Conservation (phyloP, 2,888 invertebrate species). For the Amiota communis region DNA sequence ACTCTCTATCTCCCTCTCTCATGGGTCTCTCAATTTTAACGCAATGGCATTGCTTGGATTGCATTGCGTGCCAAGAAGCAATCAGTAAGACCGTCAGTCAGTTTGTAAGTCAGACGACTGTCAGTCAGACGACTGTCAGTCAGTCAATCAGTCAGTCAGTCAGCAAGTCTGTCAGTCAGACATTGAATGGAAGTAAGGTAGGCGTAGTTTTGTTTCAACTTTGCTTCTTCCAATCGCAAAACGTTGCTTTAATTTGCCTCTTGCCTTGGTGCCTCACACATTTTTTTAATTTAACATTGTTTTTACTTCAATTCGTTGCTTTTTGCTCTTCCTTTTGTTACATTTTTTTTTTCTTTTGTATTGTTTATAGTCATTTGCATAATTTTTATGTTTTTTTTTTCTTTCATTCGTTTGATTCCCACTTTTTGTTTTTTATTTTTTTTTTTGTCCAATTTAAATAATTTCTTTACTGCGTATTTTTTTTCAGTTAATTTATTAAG, state of each 20-base stretch:
- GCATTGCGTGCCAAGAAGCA: conserved; percentile 65
- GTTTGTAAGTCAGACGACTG: no score
- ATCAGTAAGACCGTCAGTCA: conserved; percentile 36
- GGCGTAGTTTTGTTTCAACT: conserved; percentile 38
- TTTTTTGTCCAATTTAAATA: conserved; percentile 30
- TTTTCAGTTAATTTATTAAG: no score
- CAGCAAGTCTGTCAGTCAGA: no score
- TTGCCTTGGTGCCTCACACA: conserved; percentile 39
- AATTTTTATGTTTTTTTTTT: conserved; percentile 5
- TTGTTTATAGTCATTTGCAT: neutral
- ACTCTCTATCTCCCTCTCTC: neutral
- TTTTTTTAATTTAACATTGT: conserved; percentile 1
- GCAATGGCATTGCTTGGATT: conserved; percentile 26
- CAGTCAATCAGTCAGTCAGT: no score
- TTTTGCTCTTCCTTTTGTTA: neutral
- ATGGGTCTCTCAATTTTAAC: neutral
- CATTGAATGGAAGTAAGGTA: conserved; percentile 12
- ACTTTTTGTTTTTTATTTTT: neutral
- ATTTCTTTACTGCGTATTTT: no score
- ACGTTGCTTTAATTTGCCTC: conserved; percentile 39
- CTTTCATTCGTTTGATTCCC: neutral
- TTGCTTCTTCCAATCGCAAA: conserved; percentile 63
- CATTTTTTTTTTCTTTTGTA: conserved; percentile 7
- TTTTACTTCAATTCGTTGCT: neutral
- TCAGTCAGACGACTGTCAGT: no score